Conservation (phyloP, 2,113 vertebrate genomes). For the Pangasianodon hypophthalmus region DNA sequence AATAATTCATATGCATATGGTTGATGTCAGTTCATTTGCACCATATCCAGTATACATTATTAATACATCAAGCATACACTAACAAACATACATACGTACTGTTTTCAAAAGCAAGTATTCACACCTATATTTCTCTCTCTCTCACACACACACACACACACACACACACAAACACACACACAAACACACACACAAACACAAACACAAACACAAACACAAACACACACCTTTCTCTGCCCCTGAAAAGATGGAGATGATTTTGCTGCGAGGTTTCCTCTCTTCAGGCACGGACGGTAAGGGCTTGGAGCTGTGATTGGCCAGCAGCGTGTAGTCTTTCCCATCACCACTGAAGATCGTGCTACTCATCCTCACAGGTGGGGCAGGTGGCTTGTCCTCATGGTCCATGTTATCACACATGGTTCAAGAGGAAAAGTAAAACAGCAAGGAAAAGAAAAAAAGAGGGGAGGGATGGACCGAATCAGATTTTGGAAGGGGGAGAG, state of each 20-base stretch:
- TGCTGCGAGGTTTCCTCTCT: constrained; percentile 90
- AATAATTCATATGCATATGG: background rate
- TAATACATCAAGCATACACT: background rate
- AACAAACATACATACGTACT: background rate
- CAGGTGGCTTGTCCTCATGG: constrained; percentile 95
- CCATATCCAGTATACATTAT: background rate
- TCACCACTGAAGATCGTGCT: constrained; percentile 87
- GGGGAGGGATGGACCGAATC: constrained; percentile 40
- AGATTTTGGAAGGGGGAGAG: constrained; percentile 4
- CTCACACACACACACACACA: background rate
- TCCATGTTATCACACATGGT: constrained; percentile 95
- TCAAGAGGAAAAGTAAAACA: constrained; percentile 58
- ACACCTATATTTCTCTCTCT: background rate
- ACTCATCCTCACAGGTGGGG: constrained; percentile 94
- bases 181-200: constrained; percentile 64
- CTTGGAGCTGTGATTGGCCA: constrained; percentile 91
- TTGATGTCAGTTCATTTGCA: background rate
- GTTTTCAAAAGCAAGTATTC: background rate
- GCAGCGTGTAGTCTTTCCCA: constrained; percentile 83
- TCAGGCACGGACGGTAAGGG: constrained; percentile 95
- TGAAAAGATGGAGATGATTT: constrained; percentile 96
- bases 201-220: constrained; percentile 62
- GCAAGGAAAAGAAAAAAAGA: constrained; percentile 24
- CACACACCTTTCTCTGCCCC: constrained; percentile 87
- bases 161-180: constrained; percentile 62